Evolutionary conservation across 2,888 invertebrate genomes (phyloP), one percentile per base, ranked within the genome.

Genomic region (Nineta flava): DNA sequence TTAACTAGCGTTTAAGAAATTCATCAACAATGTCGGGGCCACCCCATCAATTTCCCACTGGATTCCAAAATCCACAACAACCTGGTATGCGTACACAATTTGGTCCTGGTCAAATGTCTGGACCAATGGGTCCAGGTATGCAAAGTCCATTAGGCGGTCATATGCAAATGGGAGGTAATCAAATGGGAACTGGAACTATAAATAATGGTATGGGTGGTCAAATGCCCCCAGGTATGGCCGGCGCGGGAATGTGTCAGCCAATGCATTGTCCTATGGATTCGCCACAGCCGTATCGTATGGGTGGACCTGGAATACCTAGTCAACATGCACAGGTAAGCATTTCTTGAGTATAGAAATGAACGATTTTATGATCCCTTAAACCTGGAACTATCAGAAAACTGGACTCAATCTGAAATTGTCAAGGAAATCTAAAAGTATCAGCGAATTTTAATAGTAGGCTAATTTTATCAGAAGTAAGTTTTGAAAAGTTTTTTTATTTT

Each of bases 1-100:
- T 26, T 3, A 26, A 26, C 7, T 6, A 26, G 7, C 4, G 7
- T 6, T 7, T 5, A 26, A 26, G 26, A 26, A 26, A 3, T 26
- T 26, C 4, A 26, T 26, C 7, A 5, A 38, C 6, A 26, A 83
- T 83, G 83, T 76, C 83, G 47, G 83, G 80, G 3, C 81, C 80
- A 59, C 80, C 81, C 35, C 83, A 83, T 62, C 81, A 80, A 60
- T 83, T 81, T 59, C 77, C 81, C 55, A 74, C 78, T 17, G 80
- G 79, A 53, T 77, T 82, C 58, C 77, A 77, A 57, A 78, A 73
- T 53, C 63, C 70, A 38, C 79, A 77, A 57, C 70, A 73, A 50
- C 73, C 72, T 13, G 68, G 73, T 2, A 79, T 81, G 77, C 67
- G 81, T 51, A 71, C 72, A 19, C 81, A 80, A 51, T 81, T 80